Conservation (phyloP, 2,888 invertebrate species). For the Platypus cylindrus region DNA sequence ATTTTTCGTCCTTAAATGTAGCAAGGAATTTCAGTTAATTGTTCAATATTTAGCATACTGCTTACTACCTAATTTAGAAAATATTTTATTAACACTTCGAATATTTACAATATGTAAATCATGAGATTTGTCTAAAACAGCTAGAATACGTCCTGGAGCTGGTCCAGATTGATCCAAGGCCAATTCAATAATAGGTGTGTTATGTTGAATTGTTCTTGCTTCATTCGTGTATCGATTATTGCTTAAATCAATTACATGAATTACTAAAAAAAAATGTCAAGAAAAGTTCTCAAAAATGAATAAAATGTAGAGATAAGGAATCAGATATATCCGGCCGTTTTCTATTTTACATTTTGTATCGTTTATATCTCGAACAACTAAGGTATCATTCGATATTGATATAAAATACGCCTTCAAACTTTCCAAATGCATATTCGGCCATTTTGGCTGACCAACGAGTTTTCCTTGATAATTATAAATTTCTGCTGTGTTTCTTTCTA, state of each 20-base stretch:
- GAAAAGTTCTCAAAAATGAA: not conserved
- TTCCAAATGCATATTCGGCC: conserved; percentile 75
- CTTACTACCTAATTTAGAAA: conserved; percentile 64
- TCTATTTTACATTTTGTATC: conserved; percentile 58
- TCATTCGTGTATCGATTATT: conserved; percentile 56
- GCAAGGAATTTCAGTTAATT: not conserved
- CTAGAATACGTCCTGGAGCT: conserved; percentile 66
- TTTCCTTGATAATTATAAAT: conserved; percentile 92
- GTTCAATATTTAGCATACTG: no score
- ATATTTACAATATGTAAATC: conserved; percentile 75
- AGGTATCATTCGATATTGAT: conserved; percentile 73
- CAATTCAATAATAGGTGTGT: conserved; percentile 66
- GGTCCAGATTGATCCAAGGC: conserved; percentile 77
- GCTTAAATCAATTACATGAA: conserved; percentile 76
- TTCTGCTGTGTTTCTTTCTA: conserved; percentile 72
- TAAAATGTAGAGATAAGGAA: no score
- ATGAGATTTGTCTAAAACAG: conserved; percentile 77
- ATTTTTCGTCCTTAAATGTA: conserved; percentile 40
- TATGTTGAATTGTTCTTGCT: conserved; percentile 62
- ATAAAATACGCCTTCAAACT: conserved; percentile 62
- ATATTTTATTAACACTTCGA: conserved; percentile 49
- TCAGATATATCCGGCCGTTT: not conserved
- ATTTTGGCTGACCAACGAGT: conserved; percentile 69
- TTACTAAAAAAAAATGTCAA: conserved; percentile 39
- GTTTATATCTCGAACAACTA: conserved; percentile 73